Evolutionary conservation across 2,888 invertebrate species (phyloP).

Genomic region (Cheilosia soror): DNA sequence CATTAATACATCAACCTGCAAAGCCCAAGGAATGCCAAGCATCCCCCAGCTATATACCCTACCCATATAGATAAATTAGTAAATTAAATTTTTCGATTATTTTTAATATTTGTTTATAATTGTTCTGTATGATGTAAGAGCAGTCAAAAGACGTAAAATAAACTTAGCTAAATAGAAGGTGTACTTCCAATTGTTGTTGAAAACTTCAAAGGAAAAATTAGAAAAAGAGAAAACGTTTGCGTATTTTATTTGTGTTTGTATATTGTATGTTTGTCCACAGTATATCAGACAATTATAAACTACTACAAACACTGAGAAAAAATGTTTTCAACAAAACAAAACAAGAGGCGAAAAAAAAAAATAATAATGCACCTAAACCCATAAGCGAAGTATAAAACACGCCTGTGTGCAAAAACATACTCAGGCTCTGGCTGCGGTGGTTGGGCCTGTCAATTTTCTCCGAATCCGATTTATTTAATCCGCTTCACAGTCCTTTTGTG

Average conservation of each 20-base stretch:
- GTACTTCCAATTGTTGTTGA: background rate
- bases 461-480: conserved; percentile 70
- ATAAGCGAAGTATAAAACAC: conserved; percentile 62
- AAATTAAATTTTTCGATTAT: conserved; percentile 6
- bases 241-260: background rate
- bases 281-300: conserved; percentile 15
- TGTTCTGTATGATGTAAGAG: conserved; percentile 39
- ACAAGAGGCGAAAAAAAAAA: background rate
- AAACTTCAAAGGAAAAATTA: no score
- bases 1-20: conserved; percentile 42
- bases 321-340: conserved; percentile 1
- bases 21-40: background rate
- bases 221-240: background rate
- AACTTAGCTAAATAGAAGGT: background rate
- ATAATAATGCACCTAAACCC: conserved; percentile 49
- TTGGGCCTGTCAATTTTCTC: conserved; percentile 37
- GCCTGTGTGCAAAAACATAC: conserved; percentile 62
- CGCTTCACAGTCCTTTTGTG: conserved; percentile 59
- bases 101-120: conserved; percentile 26
- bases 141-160: conserved; percentile 17
- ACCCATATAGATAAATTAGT: conserved; percentile 30
- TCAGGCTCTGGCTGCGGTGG: background rate
- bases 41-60: background rate
- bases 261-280: conserved; percentile 14
- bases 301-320: conserved; percentile 9